Base-by-base conservation (phyloP, 2,888 invertebrate species). In the Euphydryas editha region DNA sequence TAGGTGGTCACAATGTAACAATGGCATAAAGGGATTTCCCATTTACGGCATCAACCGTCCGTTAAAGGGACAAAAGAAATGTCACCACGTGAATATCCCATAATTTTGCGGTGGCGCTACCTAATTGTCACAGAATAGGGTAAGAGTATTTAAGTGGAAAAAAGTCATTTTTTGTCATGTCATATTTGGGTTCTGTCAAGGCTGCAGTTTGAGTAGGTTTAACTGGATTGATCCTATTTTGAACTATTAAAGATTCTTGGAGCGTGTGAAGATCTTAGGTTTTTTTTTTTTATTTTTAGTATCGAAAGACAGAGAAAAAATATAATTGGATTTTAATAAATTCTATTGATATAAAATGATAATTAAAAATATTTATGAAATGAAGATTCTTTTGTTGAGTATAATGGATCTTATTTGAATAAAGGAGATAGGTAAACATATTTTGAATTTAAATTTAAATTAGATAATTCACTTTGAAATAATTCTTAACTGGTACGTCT, bases 61-160 rank as follows among this genome's bases (percentile, higher is more conserved):
- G 44, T 75, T 72, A 79, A 79, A 77, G 80, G 82, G 80, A 81
- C 80, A 80, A 78, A 79, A 80, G 80, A 80, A 80, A 84, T 90
- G 90, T 88, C 88, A 90, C 88, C 86, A 86, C 75, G 70, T 76
- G 74, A 81, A 85, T 87, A 83, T 85, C 56, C 72, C 44, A 72
- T 76, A 76, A 84, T 84, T 81, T 81, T 81, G 73, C 79, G 83
- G 86, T 91, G 92, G 92, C 92, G 92, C 92, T 92, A 87, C 86
- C 75, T 66, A 68, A 64, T 67, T 69, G 69, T 68, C 55, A 72
- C 62, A 56, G 59, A 70, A 57, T 64, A 51, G 56, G 62, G 55
- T 62, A 58, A 59, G 20, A 47, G 74, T 68, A 76, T 81, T 81
- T 79, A 81, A 72, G 77, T 73, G 73, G 24, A 75, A 79, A 30